phyloP scores from a whole-genome alignment of 2,113 vertebrate species.

The Halcyon senegalensis region DNA sequence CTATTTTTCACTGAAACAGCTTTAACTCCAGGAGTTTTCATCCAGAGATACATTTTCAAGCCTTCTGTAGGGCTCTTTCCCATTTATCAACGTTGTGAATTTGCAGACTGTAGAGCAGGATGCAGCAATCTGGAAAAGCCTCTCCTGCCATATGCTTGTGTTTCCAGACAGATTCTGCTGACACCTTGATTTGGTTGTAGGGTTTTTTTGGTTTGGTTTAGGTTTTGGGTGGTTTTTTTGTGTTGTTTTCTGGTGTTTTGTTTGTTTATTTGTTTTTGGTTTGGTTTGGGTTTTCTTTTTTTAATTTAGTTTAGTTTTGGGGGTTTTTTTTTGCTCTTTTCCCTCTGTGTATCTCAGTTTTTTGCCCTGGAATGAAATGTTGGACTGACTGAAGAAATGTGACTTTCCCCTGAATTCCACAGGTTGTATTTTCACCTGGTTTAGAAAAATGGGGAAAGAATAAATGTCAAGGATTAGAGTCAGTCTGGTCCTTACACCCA shows the following conservation, averaged over 20 bases:
- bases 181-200: neutral
- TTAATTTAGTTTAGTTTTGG: neutral
- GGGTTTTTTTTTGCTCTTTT: neutral
- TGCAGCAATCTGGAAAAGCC: neutral
- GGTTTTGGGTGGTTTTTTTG: neutral
- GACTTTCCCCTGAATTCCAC: neutral
- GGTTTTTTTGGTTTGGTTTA: neutral
- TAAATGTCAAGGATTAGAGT: neutral
- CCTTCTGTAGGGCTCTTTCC: neutral
- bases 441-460: neutral
- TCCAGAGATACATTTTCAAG: neutral
- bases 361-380: neutral
- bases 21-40: neutral
- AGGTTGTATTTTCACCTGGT: accelerated
- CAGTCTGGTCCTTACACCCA: neutral
- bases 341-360: neutral
- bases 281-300: neutral
- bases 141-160: neutral
- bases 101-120: neutral
- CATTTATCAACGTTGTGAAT: neutral
- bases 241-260: neutral
- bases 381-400: neutral
- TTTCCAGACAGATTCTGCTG: neutral
- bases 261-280: neutral
- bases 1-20: neutral